phyloP scores from a whole-genome alignment of 2,888 invertebrate species.

The Ernsta delagoae region DNA sequence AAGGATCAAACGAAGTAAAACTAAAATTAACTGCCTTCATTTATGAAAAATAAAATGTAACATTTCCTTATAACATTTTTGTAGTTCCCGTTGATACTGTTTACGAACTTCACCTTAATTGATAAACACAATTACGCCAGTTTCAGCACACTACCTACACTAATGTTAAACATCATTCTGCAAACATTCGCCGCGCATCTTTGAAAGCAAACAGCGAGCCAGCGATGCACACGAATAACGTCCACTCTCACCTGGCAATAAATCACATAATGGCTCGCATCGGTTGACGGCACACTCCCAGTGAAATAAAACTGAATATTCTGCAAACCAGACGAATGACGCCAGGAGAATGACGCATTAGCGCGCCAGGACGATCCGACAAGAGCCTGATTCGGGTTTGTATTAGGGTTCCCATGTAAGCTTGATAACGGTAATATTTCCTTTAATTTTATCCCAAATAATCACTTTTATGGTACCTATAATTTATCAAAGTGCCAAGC shows the following conservation, averaged over 20 bases:
- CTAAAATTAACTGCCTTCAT: no score
- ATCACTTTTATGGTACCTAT: no score
- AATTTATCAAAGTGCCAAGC: no score
- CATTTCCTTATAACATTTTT: no score
- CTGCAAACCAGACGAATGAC: constrained; percentile 47
- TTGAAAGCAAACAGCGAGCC: constrained; percentile 7
- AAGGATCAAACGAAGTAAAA: no score
- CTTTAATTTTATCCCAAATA: no score
- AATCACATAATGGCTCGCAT: constrained; percentile 31
- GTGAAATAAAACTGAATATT: constrained; percentile 53
- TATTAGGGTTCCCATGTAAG: constrained; percentile 29
- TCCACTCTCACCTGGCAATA: constrained; percentile 8
- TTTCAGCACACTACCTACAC: neutral
- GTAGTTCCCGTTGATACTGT: neutral
- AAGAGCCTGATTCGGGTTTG: constrained; percentile 60
- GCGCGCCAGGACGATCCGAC: constrained; percentile 62
- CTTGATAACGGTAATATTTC: no score
- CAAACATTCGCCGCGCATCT: neutral
- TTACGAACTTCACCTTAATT: neutral
- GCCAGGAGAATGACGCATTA: constrained; percentile 61
- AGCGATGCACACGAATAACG: constrained; percentile 12
- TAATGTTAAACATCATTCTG: neutral
- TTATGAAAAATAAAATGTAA: no score
- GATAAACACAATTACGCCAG: neutral
- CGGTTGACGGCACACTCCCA: constrained; percentile 19